These are phyloP conservation scores for Endomychus coccineus DNA, from an alignment of 2,888 invertebrate genomes.

Conservation along the genomic window DNA sequence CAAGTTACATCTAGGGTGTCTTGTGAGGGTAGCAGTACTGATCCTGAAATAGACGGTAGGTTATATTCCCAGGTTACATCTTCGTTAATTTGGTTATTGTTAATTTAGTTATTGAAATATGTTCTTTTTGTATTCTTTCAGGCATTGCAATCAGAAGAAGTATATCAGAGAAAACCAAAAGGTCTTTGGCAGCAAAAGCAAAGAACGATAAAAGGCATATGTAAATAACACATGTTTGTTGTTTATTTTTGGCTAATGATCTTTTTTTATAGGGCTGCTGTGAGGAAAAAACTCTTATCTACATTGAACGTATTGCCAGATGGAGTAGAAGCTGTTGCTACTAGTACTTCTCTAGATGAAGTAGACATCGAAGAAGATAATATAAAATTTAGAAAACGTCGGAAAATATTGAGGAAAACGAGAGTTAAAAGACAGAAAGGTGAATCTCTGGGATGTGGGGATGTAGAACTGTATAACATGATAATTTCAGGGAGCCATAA, in stretches of 20 bases:
- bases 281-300: constrained; percentile 46
- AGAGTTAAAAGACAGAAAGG: constrained; percentile 51
- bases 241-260: too few relatives aligned
- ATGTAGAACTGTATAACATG: too few relatives aligned
- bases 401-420: constrained; percentile 55
- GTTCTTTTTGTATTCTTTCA: constrained; percentile 6
- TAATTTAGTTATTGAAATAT: neutral
- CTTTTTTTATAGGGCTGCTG: constrained; percentile 45
- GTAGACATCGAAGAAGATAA: constrained; percentile 45
- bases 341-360: constrained; percentile 46
- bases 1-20: constrained; percentile 28
- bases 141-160: constrained; percentile 28
- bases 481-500: constrained; percentile 20
- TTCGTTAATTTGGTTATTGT: too few relatives aligned
- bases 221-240: too few relatives aligned
- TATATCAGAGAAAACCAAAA: constrained; percentile 25
- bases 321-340: constrained; percentile 46
- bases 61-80: constrained; percentile 1
- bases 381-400: constrained; percentile 38
- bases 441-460: constrained; percentile 12
- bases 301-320: constrained; percentile 43
- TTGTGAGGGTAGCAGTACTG: constrained; percentile 35
- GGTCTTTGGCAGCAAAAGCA: constrained; percentile 14
- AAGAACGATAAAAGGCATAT: constrained; percentile 20
- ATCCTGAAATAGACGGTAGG: constrained; percentile 36